phyloP scores from a whole-genome alignment of 2,888 invertebrate species.

The Chaitophorus viminalis region DNA sequence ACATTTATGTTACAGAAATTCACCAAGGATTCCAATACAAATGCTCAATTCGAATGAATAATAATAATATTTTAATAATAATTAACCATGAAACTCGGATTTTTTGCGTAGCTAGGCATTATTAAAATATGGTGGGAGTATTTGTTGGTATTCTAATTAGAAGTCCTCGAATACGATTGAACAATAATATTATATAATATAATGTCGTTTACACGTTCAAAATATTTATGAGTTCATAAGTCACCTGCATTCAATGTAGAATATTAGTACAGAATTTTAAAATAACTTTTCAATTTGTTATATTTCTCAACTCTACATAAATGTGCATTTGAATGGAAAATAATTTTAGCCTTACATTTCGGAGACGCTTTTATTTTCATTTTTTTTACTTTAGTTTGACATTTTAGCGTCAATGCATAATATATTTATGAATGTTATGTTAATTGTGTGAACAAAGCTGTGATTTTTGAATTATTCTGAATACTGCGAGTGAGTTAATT shows the following conservation, averaged over 20 bases:
- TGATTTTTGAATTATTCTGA: background rate
- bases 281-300: background rate
- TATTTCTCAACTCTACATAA: background rate
- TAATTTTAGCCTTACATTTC: background rate
- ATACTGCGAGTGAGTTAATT: background rate
- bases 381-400: background rate
- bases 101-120: too few relatives aligned
- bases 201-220: background rate
- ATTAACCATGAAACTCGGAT: too few relatives aligned
- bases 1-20: too few relatives aligned
- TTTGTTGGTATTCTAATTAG: background rate
- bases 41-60: too few relatives aligned
- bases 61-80: too few relatives aligned
- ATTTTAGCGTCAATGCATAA: background rate
- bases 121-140: background rate
- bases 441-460: background rate
- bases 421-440: background rate
- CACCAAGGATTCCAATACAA: too few relatives aligned
- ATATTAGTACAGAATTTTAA: background rate
- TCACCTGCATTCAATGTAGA: background rate
- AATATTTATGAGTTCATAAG: background rate
- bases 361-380: background rate
- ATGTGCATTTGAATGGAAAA: background rate
- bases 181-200: too few relatives aligned
- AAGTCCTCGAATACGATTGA: background rate